Conservation (phyloP, 1,140 invertebrate species). For the Drosophila pandora region DNA sequence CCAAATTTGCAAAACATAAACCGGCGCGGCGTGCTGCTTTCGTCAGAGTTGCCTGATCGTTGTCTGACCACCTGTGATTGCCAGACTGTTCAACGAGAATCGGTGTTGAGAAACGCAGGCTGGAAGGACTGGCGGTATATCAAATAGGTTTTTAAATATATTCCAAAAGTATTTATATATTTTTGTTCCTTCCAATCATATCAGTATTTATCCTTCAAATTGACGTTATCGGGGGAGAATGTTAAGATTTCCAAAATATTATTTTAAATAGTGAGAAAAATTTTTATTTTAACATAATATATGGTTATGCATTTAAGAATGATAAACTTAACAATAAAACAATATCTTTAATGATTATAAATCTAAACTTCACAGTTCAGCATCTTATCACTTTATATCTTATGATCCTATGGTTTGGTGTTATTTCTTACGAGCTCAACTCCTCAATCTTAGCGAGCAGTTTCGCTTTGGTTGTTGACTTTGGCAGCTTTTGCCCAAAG, state of each 20-base stretch:
- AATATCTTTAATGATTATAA: neutral
- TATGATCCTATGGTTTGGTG: neutral
- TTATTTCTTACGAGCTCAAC: neutral
- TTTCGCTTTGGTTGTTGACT: constrained; percentile 34
- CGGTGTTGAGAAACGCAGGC: neutral
- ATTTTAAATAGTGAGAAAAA: neutral
- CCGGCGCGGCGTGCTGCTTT: constrained; percentile 27
- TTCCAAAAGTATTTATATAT: neutral
- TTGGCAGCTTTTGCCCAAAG: constrained; percentile 32
- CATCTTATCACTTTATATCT: neutral
- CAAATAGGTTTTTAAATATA: neutral
- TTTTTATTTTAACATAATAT: neutral
- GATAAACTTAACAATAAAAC: neutral
- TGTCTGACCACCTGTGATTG: neutral
- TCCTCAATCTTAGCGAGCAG: constrained; percentile 52
- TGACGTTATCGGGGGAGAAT: neutral
- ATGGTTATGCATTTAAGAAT: neutral
- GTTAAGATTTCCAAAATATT: neutral
- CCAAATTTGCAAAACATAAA: constrained; percentile 28
- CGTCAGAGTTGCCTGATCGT: neutral
- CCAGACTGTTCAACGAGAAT: neutral
- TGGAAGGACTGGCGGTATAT: neutral
- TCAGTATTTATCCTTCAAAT: neutral
- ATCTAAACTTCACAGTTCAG: neutral
- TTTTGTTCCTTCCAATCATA: neutral